Base-by-base conservation (phyloP, 2,888 invertebrate genomes). In the Coenonympha glycerion region DNA sequence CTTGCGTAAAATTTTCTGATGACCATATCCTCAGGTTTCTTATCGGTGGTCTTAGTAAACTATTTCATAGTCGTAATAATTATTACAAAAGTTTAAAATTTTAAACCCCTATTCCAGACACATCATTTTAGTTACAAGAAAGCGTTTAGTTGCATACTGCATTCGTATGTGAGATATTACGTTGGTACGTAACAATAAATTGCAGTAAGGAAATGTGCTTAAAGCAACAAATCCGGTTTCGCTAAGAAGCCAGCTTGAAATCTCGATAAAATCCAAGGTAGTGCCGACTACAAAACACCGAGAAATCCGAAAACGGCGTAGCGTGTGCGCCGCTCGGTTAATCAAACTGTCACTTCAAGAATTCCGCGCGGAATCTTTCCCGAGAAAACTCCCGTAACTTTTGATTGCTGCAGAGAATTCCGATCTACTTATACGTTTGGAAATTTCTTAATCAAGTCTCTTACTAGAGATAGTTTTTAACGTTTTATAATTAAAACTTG, bases 341-440 rank as follows among this genome's bases (percentile, higher is more conserved):
- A 87, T 87, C 86, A 87, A 87, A 87, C 85, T 87, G 87, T 87
- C 87, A 86, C 84, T 82, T 77, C 73, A 86, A 86, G 87, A 87
- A 87, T 87, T 82, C 84, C 81, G 72, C 74, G 82, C 75, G 79
- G 77, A 85, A 83, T 82, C 80, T 83, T 76, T 70, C 71, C 73
- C 73, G 73, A 79, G 84, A 81, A 84, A 82, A 84, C 81, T 84
- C 80, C 62, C 71, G 71, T 75, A 85, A 85, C 84, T 85, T 85
- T 82, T 85, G 85, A 85, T 85, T 85, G 84, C 80, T 74, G 73
- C 69, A 65, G 72, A 78, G 77, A 73, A 77, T 78, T 71, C 72
- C 73, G 74, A 79, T 71, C 74, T 78, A 76, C 79, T 79, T 79
- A 76, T 73, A 78, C 71, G 71, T 71, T 75, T 73, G 69, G 67